phyloP scores from a whole-genome alignment of 1,140 invertebrate species.

The Drosophila albomicans region DNA sequence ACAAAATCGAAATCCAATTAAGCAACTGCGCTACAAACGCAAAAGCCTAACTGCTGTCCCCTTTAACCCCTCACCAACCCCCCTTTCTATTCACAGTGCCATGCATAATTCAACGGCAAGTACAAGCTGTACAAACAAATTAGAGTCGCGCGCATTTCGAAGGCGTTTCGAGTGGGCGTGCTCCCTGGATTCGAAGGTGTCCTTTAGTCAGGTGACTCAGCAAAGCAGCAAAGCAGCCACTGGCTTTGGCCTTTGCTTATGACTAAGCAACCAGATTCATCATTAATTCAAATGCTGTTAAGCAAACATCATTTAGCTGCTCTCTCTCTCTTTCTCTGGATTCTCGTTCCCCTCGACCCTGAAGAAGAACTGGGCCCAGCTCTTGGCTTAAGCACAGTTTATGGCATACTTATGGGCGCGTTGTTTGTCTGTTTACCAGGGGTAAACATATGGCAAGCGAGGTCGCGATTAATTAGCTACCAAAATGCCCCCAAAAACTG shows the following conservation, averaged over 20 bases:
- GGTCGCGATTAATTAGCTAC: constrained; percentile 38
- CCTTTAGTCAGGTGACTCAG: constrained; percentile 16
- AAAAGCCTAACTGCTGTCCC: neutral
- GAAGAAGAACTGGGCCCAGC: constrained; percentile 20
- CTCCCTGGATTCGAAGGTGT: constrained; percentile 5
- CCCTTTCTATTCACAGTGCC: neutral
- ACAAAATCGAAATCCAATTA: constrained; percentile 80
- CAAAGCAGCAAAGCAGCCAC: constrained; percentile 5
- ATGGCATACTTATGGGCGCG: constrained; percentile 41
- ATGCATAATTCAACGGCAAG: constrained; percentile 45
- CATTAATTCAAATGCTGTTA: constrained; percentile 61
- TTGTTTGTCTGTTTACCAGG: constrained; percentile 21
- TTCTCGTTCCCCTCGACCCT: neutral
- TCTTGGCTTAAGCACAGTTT: constrained; percentile 44
- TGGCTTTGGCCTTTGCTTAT: constrained; percentile 27
- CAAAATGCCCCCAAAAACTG: constrained; percentile 4
- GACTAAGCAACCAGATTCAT: constrained; percentile 52
- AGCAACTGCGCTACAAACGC: constrained; percentile 24
- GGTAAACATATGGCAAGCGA: constrained; percentile 37
- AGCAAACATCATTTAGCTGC: constrained; percentile 40
- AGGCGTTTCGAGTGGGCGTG: constrained; percentile 22
- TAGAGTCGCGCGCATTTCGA: constrained; percentile 27
- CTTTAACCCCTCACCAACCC: neutral
- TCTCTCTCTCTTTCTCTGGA: neutral
- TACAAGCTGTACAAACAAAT: constrained; percentile 53